Evolutionary conservation across 2,113 vertebrate species (phyloP), one percentile per base, ranked within the genome.

Genomic region (Ochotona princeps): DNA sequence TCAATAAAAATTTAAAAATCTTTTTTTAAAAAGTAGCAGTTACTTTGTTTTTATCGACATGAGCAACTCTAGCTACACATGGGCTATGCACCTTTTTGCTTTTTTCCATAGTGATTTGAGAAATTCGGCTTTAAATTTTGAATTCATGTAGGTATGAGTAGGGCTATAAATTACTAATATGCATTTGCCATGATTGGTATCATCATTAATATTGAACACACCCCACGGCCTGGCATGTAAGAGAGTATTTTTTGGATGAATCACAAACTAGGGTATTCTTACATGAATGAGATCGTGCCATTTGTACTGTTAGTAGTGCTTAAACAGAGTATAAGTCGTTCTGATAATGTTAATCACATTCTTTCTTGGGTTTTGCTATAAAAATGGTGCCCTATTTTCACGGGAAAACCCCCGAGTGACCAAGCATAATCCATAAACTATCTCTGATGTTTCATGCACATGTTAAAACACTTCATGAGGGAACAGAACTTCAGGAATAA

Each of bases 191-290:
- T 13, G 2, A 60, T 57, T 28, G 35, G 5, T 21, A 70, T 26
- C 54, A 67, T 92, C 57, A 66, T 91, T 91, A 54, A 89, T 89
- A 91, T 8, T 94, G 57, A 92, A 49, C 23, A 87, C 11, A 47
- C 20, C 54, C 25, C 21, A n/a, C 35, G n/a, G 51, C 7, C 47
- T 73, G 32, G 9, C n/a, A 78, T 35, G 69, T 28, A 73, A 35
- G 15, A 70, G 69, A 26, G 21, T 72, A 7, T 35, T 90, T 9
- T 30, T n/a, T 47, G 35, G 47, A 74, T 72, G 57, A 93, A 78
- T 73, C 30, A 17, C 38, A 38, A 83, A 80, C 21, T 38, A 49
- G 32, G 54, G 0, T 21, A 5, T 35, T 74, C 13, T 32, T 21
- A 44, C 38, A 44, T 44, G 38, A 3, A 44, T 32, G 51, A 93